Conservation (phyloP, 2,113 vertebrate genomes). For the Sinocyclocheilus maitianheensis region DNA sequence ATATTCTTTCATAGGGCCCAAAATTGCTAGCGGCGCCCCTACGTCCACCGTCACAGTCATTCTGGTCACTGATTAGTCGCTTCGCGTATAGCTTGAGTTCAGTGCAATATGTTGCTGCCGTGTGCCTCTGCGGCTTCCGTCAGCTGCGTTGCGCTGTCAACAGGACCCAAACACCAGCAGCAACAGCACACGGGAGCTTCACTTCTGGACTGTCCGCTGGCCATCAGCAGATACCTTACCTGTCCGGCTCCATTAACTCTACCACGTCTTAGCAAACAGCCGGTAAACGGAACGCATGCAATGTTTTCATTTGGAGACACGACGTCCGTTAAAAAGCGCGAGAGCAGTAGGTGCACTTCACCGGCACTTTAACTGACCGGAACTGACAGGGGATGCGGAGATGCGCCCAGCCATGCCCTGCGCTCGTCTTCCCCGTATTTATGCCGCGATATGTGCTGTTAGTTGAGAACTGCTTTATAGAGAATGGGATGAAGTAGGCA, state of each 20-base stretch:
- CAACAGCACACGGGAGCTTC: not conserved
- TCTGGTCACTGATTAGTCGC: not conserved
- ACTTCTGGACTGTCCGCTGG: not conserved
- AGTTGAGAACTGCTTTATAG: not conserved
- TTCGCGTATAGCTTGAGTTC: not conserved
- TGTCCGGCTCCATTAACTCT: not conserved
- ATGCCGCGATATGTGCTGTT: not conserved
- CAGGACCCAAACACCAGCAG: constrained; percentile 52
- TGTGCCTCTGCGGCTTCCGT: constrained; percentile 63
- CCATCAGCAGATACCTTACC: not conserved
- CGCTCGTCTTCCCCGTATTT: not conserved
- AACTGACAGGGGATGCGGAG: constrained; percentile 2
- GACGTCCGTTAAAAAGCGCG: not conserved
- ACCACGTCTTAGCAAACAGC: not conserved
- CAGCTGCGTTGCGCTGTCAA: constrained; percentile 59
- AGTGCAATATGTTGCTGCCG: constrained; percentile 42
- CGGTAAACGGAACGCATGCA: not conserved
- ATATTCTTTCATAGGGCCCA: too few species aligned
- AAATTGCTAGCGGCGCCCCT: too few species aligned
- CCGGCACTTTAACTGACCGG: constrained; percentile 22
- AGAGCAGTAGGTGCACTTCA: not conserved
- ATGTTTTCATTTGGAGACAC: not conserved
- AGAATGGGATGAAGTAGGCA: constrained; percentile 10
- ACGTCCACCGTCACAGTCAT: not conserved
- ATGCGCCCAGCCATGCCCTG: not conserved